These are phyloP conservation scores for Lasiommata megera DNA, from an alignment of 2,888 invertebrate species.

Conservation along the genomic window DNA sequence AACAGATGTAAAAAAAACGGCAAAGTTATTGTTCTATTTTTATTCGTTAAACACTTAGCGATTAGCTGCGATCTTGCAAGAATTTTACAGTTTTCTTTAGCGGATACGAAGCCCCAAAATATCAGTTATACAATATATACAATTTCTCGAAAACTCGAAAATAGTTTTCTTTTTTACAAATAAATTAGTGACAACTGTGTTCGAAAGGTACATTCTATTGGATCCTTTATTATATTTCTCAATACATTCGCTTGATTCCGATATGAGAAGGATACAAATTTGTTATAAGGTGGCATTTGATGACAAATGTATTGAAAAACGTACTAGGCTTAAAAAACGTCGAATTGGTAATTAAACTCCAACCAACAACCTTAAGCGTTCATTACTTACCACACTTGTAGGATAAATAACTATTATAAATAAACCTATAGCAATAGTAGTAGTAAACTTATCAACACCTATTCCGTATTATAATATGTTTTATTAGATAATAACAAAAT, in stretches of 20 bases:
- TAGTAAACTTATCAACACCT: neutral
- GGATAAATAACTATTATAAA: neutral
- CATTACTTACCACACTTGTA: neutral
- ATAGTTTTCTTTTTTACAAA: neutral
- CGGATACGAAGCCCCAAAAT: neutral
- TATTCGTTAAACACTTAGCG: too few species aligned
- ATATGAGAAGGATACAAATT: too few species aligned
- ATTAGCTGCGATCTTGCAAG: too few species aligned
- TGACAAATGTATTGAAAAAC: too few species aligned
- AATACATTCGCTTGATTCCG: neutral
- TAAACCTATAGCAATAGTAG: constrained; percentile 2
- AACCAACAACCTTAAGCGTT: too few species aligned
- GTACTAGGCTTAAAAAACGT: too few species aligned
- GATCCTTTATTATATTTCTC: neutral
- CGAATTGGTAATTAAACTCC: too few species aligned
- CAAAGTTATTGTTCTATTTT: too few species aligned
- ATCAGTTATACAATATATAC: neutral
- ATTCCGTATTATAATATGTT: neutral
- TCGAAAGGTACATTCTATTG: neutral
- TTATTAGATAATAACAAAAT: neutral
- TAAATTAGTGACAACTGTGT: neutral
- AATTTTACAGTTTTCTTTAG: too few species aligned
- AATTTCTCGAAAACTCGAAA: neutral
- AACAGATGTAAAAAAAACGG: too few species aligned
- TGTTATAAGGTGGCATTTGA: too few species aligned